Percentiles rank a stretch among this genome's conserved stretches.
These are phyloP conservation scores for Odontomyia ornata DNA, from an alignment of 2,888 invertebrate species.

Conservation along the genomic window DNA sequence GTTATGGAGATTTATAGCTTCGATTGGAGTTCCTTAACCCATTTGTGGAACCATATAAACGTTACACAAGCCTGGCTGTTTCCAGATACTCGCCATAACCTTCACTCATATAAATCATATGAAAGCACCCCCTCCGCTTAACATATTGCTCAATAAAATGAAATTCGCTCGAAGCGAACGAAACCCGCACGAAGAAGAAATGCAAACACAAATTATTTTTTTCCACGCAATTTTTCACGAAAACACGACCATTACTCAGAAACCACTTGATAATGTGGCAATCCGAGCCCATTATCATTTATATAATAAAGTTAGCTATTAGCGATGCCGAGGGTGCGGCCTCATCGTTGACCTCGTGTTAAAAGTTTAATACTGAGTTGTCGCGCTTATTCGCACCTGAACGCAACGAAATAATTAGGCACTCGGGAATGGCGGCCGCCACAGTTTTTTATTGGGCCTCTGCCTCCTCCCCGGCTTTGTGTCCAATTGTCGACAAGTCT, in stretches of 20 bases:
- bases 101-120: not conserved
- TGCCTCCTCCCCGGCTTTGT: not conserved
- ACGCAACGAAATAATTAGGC: constrained; percentile 47
- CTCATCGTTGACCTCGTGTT: constrained; percentile 48
- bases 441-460: constrained; percentile 38
- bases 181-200: not conserved
- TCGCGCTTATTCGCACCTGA: constrained; percentile 43
- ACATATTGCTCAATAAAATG: constrained; percentile 25
- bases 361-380: constrained; percentile 38
- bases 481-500: not conserved
- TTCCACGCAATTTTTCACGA: constrained; percentile 44
- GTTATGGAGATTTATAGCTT: too few species aligned
- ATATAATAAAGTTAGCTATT: constrained; percentile 44
- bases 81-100: too few species aligned
- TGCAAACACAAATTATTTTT: constrained; percentile 25
- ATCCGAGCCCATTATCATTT: constrained; percentile 45
- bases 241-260: constrained; percentile 45
- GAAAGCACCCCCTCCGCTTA: constrained; percentile 1
- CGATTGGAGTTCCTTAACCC: too few species aligned
- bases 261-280: constrained; percentile 45
- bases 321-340: constrained; percentile 42
- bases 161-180: not conserved
- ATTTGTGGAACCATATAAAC: too few species aligned
- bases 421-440: constrained; percentile 42
- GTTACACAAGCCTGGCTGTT: too few species aligned